These are phyloP conservation scores for Anolis carolinensis DNA, from an alignment of 2,113 vertebrate genomes.

Conservation along the genomic window DNA sequence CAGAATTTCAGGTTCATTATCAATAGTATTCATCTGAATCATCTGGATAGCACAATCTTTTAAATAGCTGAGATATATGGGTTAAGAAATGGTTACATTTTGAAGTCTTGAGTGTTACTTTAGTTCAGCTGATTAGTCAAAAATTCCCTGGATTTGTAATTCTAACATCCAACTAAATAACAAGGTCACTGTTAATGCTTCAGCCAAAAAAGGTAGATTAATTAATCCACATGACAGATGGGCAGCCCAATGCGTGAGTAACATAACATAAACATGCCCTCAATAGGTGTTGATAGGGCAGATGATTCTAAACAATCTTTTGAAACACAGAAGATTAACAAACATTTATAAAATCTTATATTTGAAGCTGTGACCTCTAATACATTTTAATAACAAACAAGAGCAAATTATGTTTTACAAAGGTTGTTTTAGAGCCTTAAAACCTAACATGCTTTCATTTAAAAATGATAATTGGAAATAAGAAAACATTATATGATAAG, in stretches of 20 bases:
- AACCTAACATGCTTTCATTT: neutral
- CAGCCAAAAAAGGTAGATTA: neutral
- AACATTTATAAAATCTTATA: neutral
- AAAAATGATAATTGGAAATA: neutral
- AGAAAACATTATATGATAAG: too few species aligned
- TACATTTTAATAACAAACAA: neutral
- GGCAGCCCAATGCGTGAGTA: neutral
- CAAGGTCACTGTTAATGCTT: neutral
- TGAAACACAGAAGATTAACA: constrained; percentile 2
- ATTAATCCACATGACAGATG: constrained; percentile 8
- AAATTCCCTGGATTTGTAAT: neutral
- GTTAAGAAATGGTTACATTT: neutral
- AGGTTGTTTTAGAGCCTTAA: neutral
- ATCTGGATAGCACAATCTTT: neutral
- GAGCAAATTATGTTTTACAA: neutral
- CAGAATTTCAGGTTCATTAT: neutral
- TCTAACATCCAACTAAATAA: neutral
- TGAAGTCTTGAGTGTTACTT: neutral
- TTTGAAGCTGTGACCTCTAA: neutral
- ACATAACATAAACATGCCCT: constrained; percentile 4
- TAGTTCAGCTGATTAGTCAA: neutral
- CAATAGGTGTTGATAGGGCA: constrained; percentile 1
- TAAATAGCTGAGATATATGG: neutral
- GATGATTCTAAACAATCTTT: neutral
- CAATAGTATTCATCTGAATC: neutral